A percentile compares a stretch with the other conserved stretches of the same genome.
Conservation (phyloP, 37 sponge, comb jelly and placozoan genomes). For the Mnemiopsis leidyi region DNA sequence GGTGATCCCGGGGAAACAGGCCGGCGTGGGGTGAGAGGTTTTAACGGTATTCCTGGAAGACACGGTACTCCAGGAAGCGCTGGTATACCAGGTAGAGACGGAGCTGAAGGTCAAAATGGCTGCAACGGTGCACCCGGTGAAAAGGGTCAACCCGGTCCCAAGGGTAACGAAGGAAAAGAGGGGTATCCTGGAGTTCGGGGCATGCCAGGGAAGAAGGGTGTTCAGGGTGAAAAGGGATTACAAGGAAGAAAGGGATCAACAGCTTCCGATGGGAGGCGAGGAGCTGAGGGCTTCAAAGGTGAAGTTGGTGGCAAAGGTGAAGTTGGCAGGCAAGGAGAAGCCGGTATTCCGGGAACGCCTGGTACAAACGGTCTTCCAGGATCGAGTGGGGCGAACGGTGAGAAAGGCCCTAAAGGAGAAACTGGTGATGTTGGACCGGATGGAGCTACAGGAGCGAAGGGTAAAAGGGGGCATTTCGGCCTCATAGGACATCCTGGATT, state of each 20-base stretch:
- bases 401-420: conserved; percentile 18
- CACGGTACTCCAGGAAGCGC: background rate
- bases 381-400: background rate
- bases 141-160: background rate
- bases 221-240: conserved; percentile 13
- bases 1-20: background rate
- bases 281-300: conserved; percentile 53
- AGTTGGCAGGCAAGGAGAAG: conserved; percentile 13
- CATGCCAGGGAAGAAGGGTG: conserved; percentile 18
- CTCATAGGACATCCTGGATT: conserved; percentile 42
- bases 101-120: background rate
- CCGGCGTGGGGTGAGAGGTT: background rate
- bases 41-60: background rate
- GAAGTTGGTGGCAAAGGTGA: conserved; percentile 31
- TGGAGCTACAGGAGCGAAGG: background rate
- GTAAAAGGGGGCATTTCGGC: background rate
- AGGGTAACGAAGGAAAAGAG: conserved; percentile 24
- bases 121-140: background rate
- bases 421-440: conserved; percentile 18
- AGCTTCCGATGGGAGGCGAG: conserved; percentile 48
- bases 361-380: conserved; percentile 20
- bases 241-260: conserved; percentile 25
- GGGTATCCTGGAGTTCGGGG: conserved; percentile 43
- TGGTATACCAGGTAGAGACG: conserved; percentile 61
- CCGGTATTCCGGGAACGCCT: conserved; percentile 50